phyloP scores from a whole-genome alignment of 1,140 invertebrate genomes.

The Psix sp. region DNA sequence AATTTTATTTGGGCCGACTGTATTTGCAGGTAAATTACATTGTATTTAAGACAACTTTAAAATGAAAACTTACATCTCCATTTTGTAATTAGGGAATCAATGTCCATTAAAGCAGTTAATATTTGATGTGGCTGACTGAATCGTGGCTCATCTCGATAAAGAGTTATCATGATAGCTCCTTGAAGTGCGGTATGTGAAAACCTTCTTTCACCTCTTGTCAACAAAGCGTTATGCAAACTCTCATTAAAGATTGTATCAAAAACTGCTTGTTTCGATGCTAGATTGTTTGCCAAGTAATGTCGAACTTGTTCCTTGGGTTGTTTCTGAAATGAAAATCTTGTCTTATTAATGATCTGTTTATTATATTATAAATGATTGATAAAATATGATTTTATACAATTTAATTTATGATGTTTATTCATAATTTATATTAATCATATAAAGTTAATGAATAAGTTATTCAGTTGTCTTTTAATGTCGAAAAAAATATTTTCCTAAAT shows the following conservation, averaged over 20 bases:
- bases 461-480: too few relatives aligned
- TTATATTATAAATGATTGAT: too few relatives aligned
- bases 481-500: too few relatives aligned
- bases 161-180: conserved; percentile 97
- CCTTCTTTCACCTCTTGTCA: conserved; percentile 90
- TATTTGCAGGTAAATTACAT: too few relatives aligned
- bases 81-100: conserved; percentile 98
- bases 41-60: too few relatives aligned
- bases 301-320: conserved; percentile 77
- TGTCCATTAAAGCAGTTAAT: conserved; percentile 95
- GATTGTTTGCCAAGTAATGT: conserved; percentile 83
- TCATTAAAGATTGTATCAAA: conserved; percentile 94
- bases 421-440: too few relatives aligned
- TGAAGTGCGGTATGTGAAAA: conserved; percentile 94
- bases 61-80: conserved; percentile 95
- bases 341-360: too few relatives aligned
- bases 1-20: too few relatives aligned
- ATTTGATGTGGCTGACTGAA: conserved; percentile 98
- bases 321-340: conserved; percentile 64
- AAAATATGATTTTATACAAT: too few relatives aligned
- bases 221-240: conserved; percentile 86
- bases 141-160: conserved; percentile 96
- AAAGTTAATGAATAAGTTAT: too few relatives aligned
- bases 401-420: too few relatives aligned
- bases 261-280: conserved; percentile 86